Base-by-base conservation (phyloP, 1,140 invertebrate species). In the Chironomus tepperi region DNA sequence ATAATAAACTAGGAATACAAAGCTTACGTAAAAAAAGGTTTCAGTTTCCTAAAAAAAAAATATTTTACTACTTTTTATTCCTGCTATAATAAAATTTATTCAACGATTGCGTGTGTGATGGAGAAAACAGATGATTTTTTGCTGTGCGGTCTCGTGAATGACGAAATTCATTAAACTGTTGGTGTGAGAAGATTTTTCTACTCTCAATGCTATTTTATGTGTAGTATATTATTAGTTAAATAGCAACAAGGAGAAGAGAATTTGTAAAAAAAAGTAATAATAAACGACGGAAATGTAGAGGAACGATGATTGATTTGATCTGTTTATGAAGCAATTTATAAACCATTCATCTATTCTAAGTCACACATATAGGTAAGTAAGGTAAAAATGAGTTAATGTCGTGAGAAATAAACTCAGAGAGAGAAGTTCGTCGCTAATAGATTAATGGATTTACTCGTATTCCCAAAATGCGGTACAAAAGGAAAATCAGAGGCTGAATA, bases 81-180 rank as follows among this genome's bases (percentile, higher is more conserved):
- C 5, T 5, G 24, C 24, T 34, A 34, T 34, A 34, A 34, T 34
- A 34, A 34, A 34, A 34, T 47, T 47, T 47, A 47, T 47, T 47
- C 15, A 1, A 2, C 43, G 43, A 47, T 47, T 16, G 64, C 64
- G 64, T 67, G 64, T 19, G 16, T 18, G 18, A 18, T 67, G 16
- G 64, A 19, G n/a, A 67, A 67, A 67, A 67, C 64, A 67, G 64
- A 67, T 67, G 64, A 67, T 67, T 67, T 65, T 67, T 3, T 67
- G 12, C n/a, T 19, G 64, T 67, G 64, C 64, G 64, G 18, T 67
- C 43, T 47, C 43, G 43, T 10, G 7, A 2, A 15, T 47, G 43
- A 15, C 43, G 8, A 10, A 47, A 8, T 47, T n/a, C 2, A 2
- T 9, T 47, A 47, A 34, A 34, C 24, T 34, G 5, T 5, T 47